Evolutionary conservation across 2,113 vertebrate species (phyloP), one percentile per base, ranked within the genome.

Genomic region (Channa argus): DNA sequence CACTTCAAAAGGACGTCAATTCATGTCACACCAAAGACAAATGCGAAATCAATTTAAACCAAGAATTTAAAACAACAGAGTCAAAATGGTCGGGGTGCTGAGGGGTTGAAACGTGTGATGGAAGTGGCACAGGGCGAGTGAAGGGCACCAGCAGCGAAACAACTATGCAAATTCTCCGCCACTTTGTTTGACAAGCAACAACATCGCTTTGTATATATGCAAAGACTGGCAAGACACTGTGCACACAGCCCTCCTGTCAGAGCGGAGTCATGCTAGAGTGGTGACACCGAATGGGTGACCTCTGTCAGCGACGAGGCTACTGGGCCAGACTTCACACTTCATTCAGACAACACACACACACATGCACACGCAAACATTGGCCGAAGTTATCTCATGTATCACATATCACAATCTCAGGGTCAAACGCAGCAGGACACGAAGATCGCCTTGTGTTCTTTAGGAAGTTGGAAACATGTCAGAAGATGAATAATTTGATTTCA

Each of bases 131-230:
- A 79, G 88, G 87, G 74, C 87, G 74, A 69, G 72, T 92, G 90
- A 94, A 93, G 93, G 92, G 86, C 91, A 89, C 81, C 80, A 69
- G 64, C 80, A 89, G 81, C 64, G 38, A 84, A 87, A 91, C 87
- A 92, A 89, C 72, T 90, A 93, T 94, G 93, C 92, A 94, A 94
- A 94, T 89, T 53, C 34, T 39, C 44, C 49, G 50, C 83, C 91
- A 88, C 89, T 93, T 90, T 93, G 90, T 93, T 94, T 94, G 93
- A 92, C 89, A 93, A 92, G 90, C 83, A 92, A 83, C 90, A 92
- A 93, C 88, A 90, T 82, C 11, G 75, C 86, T 94, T 93, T 94
- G 92, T 89, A 66, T 88, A 89, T 91, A 93, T 93, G 93, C 85
- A 95, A 95, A 94, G 63, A 54, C 83, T 77, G 83, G 83, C 82